A percentile compares a stretch with the other conserved stretches of the same genome.
Evolutionary conservation across 2,888 invertebrate species (phyloP).

Genomic region (Melieria omissa): DNA sequence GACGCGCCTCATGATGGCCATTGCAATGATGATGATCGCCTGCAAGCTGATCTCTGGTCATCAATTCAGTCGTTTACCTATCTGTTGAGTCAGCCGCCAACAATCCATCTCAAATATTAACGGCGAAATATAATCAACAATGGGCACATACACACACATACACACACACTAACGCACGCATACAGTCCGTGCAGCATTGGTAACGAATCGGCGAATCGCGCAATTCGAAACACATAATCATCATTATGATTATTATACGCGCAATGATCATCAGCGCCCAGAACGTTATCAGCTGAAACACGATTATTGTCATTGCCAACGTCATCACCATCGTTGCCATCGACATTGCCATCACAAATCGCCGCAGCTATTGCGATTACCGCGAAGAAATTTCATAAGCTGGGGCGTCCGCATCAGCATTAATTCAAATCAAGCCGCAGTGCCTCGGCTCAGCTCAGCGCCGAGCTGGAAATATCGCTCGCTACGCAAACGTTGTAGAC

Average conservation of each 20-base stretch:
- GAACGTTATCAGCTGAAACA: no score
- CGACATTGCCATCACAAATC: constrained; percentile 1
- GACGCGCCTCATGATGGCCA: constrained; percentile 22
- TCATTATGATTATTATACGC: not conserved
- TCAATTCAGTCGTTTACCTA: not conserved
- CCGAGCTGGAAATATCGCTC: not conserved
- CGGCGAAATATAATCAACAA: constrained; percentile 27
- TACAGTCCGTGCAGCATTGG: constrained; percentile 14
- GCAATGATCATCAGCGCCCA: no score
- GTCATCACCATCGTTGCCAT: not conserved
- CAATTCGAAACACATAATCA: constrained; percentile 28
- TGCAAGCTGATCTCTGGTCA: not conserved
- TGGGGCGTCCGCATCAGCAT: not conserved
- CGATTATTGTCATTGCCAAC: not conserved
- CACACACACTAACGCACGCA: not conserved
- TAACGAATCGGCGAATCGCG: constrained; percentile 25
- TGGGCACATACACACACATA: not conserved
- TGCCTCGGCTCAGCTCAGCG: not conserved
- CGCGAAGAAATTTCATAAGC: no score
- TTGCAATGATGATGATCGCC: constrained; percentile 13
- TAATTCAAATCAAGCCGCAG: not conserved
- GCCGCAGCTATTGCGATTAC: no score
- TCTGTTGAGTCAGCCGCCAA: constrained; percentile 17
- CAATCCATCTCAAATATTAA: constrained; percentile 31
- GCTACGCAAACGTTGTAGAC: not conserved